A percentile compares a stretch with the other conserved stretches of the same genome.
These are phyloP conservation scores for Pteria penguin DNA, from an alignment of 2,888 invertebrate genomes.

Conservation along the genomic window DNA sequence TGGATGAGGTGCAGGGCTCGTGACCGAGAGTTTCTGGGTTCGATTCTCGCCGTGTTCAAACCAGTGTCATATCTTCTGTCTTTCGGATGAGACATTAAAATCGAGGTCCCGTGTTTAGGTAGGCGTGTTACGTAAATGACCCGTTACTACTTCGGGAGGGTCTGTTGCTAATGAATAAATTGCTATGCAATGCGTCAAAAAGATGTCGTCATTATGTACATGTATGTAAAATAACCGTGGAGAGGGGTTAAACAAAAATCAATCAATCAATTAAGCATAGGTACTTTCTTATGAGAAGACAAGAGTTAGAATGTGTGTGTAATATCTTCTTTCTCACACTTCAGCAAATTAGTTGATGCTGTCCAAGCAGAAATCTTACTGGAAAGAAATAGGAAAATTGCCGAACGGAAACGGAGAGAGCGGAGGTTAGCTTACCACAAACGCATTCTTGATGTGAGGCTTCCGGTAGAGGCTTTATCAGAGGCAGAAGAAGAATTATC, in stretches of 20 bases:
- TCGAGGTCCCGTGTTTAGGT: too few relatives aligned
- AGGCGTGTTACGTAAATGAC: too few relatives aligned
- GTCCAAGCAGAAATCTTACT: constrained; percentile 44
- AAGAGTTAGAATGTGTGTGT: neutral
- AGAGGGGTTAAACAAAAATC: too few relatives aligned
- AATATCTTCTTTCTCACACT: neutral
- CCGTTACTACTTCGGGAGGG: too few relatives aligned
- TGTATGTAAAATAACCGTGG: too few relatives aligned
- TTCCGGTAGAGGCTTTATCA: constrained; percentile 33
- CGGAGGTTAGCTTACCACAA: constrained; percentile 55
- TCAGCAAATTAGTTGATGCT: constrained; percentile 50
- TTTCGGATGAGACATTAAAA: too few relatives aligned
- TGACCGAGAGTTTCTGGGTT: too few relatives aligned
- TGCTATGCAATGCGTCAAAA: neutral
- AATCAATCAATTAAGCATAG: too few relatives aligned
- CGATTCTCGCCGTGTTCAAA: too few relatives aligned
- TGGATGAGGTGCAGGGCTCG: too few relatives aligned
- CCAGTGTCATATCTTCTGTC: too few relatives aligned
- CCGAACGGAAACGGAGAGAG: constrained; percentile 52
- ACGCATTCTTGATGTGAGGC: constrained; percentile 46
- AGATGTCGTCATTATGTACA: neutral
- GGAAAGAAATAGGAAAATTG: constrained; percentile 55
- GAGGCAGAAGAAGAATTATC: constrained; percentile 31
- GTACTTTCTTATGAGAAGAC: neutral
- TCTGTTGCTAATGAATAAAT: too few relatives aligned